Evolutionary conservation across 2,888 invertebrate genomes (phyloP).

Genomic region (Pheosia gnoma): DNA sequence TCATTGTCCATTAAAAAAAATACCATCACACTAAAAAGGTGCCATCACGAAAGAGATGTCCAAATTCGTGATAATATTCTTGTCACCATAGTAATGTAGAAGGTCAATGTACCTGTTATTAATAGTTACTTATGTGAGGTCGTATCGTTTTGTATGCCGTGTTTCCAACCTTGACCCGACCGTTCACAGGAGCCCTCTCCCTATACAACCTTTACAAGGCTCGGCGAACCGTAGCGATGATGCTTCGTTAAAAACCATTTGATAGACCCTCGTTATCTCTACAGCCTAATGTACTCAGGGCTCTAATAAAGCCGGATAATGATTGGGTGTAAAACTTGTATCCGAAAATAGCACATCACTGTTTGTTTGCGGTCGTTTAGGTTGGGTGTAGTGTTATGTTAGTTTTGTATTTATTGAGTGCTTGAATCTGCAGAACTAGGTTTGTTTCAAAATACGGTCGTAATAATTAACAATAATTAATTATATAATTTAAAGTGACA

Average conservation of each 20-base stretch:
- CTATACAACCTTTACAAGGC: slow-evolving; percentile 42
- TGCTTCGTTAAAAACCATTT: slow-evolving; percentile 48
- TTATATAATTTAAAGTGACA: too few relatives aligned
- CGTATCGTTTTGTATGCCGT: slow-evolving; percentile 47
- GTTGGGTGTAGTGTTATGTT: slow-evolving; percentile 53
- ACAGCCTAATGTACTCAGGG: slow-evolving; percentile 31
- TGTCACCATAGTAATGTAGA: slow-evolving; percentile 6
- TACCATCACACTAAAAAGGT: too few relatives aligned
- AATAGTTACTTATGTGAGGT: slow-evolving; percentile 26
- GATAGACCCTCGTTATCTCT: slow-evolving; percentile 41
- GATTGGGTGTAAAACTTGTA: slow-evolving; percentile 48
- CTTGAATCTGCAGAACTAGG: slow-evolving; percentile 4
- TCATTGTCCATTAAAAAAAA: too few relatives aligned
- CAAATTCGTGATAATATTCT: too few relatives aligned
- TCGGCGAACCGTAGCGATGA: slow-evolving; percentile 59
- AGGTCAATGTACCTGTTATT: slow-evolving; percentile 43
- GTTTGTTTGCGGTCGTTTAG: slow-evolving; percentile 53
- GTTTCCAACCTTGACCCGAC: slow-evolving; percentile 60
- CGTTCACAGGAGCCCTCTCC: slow-evolving; percentile 57
- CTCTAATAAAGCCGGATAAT: slow-evolving; percentile 46
- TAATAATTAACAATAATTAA: too few relatives aligned
- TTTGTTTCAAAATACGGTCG: not conserved
- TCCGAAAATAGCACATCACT: slow-evolving; percentile 67
- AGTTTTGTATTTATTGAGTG: slow-evolving; percentile 20
- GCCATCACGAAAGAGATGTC: too few relatives aligned